Conservation (phyloP, 2,888 invertebrate genomes). For the Auanema sp. region DNA sequence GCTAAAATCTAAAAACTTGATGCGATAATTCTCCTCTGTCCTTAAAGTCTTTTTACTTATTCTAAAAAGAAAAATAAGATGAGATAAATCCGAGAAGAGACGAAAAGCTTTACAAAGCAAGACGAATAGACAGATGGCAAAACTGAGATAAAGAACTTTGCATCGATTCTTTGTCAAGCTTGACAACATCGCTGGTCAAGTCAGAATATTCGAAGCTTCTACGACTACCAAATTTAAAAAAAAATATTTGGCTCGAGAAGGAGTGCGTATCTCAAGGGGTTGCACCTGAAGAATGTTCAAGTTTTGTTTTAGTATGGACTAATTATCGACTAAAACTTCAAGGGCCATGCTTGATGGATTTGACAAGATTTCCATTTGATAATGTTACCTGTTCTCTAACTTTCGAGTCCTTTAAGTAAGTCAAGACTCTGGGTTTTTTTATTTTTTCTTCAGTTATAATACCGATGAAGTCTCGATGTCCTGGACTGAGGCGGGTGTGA, state of each 20-base stretch:
- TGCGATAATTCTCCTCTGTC: background rate
- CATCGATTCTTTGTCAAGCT: too few species aligned
- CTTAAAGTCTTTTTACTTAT: background rate
- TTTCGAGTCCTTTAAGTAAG: slow-evolving; percentile 63
- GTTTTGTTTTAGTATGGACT: slow-evolving; percentile 57
- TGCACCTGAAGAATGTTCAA: background rate
- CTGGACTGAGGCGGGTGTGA: slow-evolving; percentile 58
- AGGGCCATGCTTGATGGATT: slow-evolving; percentile 63
- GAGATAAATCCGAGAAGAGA: too few species aligned
- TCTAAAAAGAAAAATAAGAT: too few species aligned
- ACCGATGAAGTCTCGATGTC: slow-evolving; percentile 64
- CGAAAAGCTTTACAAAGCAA: too few species aligned
- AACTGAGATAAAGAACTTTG: too few species aligned
- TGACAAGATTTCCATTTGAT: slow-evolving; percentile 63
- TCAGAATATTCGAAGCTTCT: too few species aligned
- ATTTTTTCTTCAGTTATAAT: slow-evolving; percentile 54
- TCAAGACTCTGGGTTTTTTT: background rate
- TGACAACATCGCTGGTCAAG: too few species aligned
- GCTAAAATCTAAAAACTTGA: background rate
- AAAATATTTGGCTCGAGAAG: too few species aligned
- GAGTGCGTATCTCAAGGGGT: background rate
- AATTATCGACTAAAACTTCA: slow-evolving; percentile 62
- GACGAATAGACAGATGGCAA: too few species aligned
- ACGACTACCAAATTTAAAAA: too few species aligned
- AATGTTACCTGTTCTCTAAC: slow-evolving; percentile 63